Percentiles rank a stretch among this genome's conserved stretches.
These are phyloP conservation scores for Malurus melanocephalus DNA, from an alignment of 2,113 vertebrate genomes.

Conservation along the genomic window DNA sequence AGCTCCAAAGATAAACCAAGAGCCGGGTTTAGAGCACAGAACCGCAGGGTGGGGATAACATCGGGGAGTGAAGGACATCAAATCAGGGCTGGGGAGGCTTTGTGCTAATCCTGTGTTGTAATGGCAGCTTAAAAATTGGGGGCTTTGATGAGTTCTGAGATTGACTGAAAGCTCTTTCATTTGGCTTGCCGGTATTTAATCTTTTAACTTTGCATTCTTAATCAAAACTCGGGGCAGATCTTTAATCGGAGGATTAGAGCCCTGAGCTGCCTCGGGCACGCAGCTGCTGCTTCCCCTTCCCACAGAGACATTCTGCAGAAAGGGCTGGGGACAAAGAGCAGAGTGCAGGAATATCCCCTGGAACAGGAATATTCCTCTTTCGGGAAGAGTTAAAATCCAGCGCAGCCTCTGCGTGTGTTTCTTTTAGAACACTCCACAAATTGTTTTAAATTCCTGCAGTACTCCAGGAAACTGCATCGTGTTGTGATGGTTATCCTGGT, in stretches of 20 bases:
- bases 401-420: not conserved
- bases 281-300: constrained; percentile 65
- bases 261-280: constrained; percentile 64
- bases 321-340: not conserved
- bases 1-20: not conserved
- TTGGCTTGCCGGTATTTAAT: constrained; percentile 86
- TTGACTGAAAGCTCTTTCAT: constrained; percentile 90
- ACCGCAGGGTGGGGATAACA: not conserved
- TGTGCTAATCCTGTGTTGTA: constrained; percentile 84
- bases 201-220: constrained; percentile 88
- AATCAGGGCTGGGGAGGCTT: constrained; percentile 71
- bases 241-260: constrained; percentile 87
- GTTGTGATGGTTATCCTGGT: not conserved
- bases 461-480: not conserved
- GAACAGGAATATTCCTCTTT: not conserved
- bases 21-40: constrained; percentile 37
- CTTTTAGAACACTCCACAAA: not conserved
- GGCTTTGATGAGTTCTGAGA: constrained; percentile 88
- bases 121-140: constrained; percentile 80
- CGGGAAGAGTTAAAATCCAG: not conserved
- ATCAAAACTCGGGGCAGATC: constrained; percentile 85
- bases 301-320: not conserved
- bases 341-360: not conserved
- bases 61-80: constrained; percentile 38
- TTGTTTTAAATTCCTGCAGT: not conserved